Conservation (phyloP, 2,797 vertebrate genomes). For the Hapalemur alaotrensis region DNA sequence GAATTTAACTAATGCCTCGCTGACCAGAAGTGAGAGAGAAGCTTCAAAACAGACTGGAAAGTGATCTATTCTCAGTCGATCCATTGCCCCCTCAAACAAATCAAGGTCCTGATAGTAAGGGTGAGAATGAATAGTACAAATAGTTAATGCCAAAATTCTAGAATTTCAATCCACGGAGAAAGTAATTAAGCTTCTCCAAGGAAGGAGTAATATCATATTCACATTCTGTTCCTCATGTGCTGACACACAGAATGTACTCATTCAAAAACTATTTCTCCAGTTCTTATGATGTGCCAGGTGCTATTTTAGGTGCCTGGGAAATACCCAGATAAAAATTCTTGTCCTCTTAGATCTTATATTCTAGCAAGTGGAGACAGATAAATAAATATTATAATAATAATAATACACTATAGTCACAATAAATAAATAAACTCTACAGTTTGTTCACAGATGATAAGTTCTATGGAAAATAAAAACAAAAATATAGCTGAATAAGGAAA, state of each 20-base stretch:
- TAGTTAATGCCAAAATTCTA: neutral
- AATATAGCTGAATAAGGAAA: neutral
- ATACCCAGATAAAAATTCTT: slow-evolving; percentile 45
- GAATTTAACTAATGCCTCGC: neutral
- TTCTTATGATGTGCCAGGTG: neutral
- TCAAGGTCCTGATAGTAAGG: neutral
- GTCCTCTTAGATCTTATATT: slow-evolving; percentile 50
- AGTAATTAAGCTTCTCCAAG: slow-evolving; percentile 8
- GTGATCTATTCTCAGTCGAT: neutral
- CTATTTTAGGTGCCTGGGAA: slow-evolving; percentile 62
- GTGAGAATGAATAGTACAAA: slow-evolving; percentile 12
- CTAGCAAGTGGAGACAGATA: slow-evolving; percentile 20
- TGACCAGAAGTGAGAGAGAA: neutral
- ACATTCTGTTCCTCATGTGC: slow-evolving; percentile 19
- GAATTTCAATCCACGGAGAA: slow-evolving; percentile 25
- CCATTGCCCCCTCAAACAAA: neutral
- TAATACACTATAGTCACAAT: neutral
- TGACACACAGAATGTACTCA: neutral
- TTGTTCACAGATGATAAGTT: neutral
- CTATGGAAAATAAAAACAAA: neutral
- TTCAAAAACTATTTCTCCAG: slow-evolving; percentile 51
- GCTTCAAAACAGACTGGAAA: neutral
- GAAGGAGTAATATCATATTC: neutral
- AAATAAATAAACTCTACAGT: slow-evolving; percentile 25
- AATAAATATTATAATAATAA: no score